Percentiles rank a stretch among this genome's conserved stretches.
phyloP scores from a whole-genome alignment of 2,113 vertebrate genomes.

The Scatophagus argus region DNA sequence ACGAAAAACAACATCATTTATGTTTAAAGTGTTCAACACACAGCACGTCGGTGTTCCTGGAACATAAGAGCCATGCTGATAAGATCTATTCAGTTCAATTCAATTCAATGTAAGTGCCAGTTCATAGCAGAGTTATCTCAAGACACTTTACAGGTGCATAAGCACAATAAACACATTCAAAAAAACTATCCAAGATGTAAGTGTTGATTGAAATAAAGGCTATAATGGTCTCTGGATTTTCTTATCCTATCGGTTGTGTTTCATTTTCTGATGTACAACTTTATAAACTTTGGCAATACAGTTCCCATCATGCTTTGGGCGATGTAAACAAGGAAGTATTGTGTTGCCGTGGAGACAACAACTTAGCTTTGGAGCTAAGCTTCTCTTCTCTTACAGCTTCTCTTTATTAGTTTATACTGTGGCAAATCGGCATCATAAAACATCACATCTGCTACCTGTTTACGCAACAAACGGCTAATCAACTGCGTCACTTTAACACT shows the following conservation, averaged over 20 bases:
- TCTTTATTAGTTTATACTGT: slow-evolving; percentile 4
- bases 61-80: neutral
- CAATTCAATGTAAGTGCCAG: too few relatives aligned
- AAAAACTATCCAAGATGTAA: too few relatives aligned
- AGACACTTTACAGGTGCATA: too few relatives aligned
- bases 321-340: slow-evolving; percentile 30
- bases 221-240: neutral
- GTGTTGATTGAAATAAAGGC: neutral
- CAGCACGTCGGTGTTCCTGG: neutral
- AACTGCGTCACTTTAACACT: neutral
- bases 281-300: neutral
- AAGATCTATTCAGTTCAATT: neutral
- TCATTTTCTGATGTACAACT: neutral
- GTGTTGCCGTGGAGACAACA: neutral
- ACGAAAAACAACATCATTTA: too few relatives aligned
- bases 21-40: too few relatives aligned
- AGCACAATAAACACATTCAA: too few relatives aligned
- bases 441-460: neutral
- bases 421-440: neutral
- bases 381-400: too few relatives aligned
- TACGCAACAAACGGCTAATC: neutral
- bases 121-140: too few relatives aligned
- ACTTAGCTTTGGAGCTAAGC: neutral
- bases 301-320: slow-evolving; percentile 1
- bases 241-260: neutral